These are phyloP conservation scores for Miichthys miiuy DNA, from an alignment of 2,797 vertebrate genomes.

Conservation along the genomic window DNA sequence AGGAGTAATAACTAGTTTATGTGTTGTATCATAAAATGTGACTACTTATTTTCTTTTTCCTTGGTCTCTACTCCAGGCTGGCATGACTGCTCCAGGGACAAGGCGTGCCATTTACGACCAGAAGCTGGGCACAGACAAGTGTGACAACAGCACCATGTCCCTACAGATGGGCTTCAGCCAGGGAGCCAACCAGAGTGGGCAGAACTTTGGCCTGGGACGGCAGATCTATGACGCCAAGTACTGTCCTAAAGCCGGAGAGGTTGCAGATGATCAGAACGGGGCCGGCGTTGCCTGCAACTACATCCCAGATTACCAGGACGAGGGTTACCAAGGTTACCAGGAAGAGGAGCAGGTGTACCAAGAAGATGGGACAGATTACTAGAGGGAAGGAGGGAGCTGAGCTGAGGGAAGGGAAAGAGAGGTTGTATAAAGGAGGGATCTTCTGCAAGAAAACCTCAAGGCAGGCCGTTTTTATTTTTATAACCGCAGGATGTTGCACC, in stretches of 20 bases:
- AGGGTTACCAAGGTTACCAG: constrained; percentile 85
- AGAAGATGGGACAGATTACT: constrained; percentile 84
- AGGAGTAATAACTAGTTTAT: not conserved
- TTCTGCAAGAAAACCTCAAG: constrained; percentile 41
- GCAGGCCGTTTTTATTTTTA: constrained; percentile 57
- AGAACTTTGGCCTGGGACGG: constrained; percentile 92
- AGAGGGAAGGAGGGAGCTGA: constrained; percentile 17
- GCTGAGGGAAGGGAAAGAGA: constrained; percentile 29
- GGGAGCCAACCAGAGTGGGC: constrained; percentile 93
- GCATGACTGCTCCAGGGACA: constrained; percentile 96
- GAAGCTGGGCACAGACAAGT: constrained; percentile 92
- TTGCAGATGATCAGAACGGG: constrained; percentile 64
- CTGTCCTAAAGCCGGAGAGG: constrained; percentile 85
- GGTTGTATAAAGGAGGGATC: constrained; percentile 25
- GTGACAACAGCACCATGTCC: constrained; percentile 95
- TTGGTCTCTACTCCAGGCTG: constrained; percentile 82
- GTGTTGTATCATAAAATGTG: not conserved
- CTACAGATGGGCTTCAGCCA: constrained; percentile 96
- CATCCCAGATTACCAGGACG: constrained; percentile 82
- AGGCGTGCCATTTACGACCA: constrained; percentile 94
- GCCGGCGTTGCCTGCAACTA: constrained; percentile 60
- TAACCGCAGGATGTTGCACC: constrained; percentile 55
- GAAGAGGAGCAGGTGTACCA: constrained; percentile 85
- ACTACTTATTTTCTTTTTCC: constrained; percentile 17
- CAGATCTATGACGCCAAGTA: constrained; percentile 97